A percentile compares a stretch with the other conserved stretches of the same genome.
Conservation (phyloP, 1,140 invertebrate genomes). For the Stegodyphus dumicola region DNA sequence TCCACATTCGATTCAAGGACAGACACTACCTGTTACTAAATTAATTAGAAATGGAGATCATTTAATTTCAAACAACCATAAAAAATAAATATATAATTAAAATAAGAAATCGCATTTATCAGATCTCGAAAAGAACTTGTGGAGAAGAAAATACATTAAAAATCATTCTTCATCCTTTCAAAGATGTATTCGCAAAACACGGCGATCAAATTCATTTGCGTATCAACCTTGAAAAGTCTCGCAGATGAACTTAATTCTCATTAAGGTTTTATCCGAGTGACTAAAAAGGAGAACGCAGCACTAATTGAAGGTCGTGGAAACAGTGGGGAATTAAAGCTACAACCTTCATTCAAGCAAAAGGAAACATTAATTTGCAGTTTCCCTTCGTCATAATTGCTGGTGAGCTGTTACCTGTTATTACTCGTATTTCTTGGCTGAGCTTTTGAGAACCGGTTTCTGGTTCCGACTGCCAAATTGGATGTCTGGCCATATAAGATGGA, state of each 20-base stretch:
- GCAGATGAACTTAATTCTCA: constrained; percentile 48
- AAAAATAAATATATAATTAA: background rate
- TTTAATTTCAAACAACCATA: background rate
- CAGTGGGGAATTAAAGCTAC: background rate
- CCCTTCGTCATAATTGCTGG: constrained; percentile 40
- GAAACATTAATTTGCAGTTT: constrained; percentile 56
- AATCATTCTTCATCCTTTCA: too few relatives aligned
- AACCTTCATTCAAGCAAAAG: constrained; percentile 17
- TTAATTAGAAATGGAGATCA: background rate
- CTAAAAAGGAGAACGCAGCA: constrained; percentile 6
- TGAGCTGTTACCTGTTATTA: constrained; percentile 55
- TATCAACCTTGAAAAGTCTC: constrained; percentile 26
- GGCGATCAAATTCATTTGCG: background rate
- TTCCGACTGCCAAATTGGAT: background rate
- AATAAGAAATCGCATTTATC: too few relatives aligned
- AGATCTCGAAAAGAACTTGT: too few relatives aligned
- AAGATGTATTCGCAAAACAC: too few relatives aligned
- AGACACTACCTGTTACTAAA: too few relatives aligned
- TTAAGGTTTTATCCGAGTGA: constrained; percentile 41
- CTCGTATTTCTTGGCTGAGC: constrained; percentile 52
- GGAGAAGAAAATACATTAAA: background rate
- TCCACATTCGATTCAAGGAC: background rate
- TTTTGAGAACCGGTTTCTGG: constrained; percentile 41
- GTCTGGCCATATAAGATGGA: background rate
- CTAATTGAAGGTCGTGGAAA: constrained; percentile 50